Evolutionary conservation across 2,888 invertebrate genomes (phyloP).

Genomic region (Tetramorium bicarinatum): DNA sequence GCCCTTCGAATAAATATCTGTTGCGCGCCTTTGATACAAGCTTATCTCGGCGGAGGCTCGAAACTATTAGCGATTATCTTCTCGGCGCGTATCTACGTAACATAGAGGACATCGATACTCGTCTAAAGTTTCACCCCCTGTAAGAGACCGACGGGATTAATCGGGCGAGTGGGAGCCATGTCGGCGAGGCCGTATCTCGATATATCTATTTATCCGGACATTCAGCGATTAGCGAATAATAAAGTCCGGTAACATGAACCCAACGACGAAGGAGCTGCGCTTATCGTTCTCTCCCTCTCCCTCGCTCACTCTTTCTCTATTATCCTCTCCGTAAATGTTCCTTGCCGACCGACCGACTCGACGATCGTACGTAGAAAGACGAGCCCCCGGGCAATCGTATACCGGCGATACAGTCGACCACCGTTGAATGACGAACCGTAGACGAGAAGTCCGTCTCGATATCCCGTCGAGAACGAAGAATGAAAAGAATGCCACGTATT

Average conservation of each 20-base stretch:
- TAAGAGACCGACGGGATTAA: constrained; percentile 59
- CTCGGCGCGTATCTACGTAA: constrained; percentile 26
- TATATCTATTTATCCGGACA: constrained; percentile 59
- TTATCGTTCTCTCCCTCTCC: constrained; percentile 61
- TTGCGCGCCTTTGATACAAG: constrained; percentile 17
- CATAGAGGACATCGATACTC: constrained; percentile 57
- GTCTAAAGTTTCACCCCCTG: constrained; percentile 63
- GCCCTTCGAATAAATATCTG: constrained; percentile 18
- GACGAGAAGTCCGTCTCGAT: constrained; percentile 30
- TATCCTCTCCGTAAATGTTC: constrained; percentile 71
- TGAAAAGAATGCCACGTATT: not conserved
- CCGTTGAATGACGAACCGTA: constrained; percentile 1
- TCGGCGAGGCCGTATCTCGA: constrained; percentile 59
- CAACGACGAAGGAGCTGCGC: constrained; percentile 58
- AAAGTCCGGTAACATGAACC: constrained; percentile 73
- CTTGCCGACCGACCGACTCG: constrained; percentile 52
- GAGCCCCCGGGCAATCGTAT: constrained; percentile 57
- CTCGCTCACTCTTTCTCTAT: constrained; percentile 55
- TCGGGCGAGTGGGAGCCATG: constrained; percentile 42
- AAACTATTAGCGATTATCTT: constrained; percentile 36
- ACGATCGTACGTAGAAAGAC: constrained; percentile 64
- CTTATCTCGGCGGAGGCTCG: constrained; percentile 33
- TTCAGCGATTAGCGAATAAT: constrained; percentile 78
- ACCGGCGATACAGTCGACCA: constrained; percentile 46
- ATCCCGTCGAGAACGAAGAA: constrained; percentile 21